Conservation (phyloP, 2,113 vertebrate species). For the Okapia johnstoni region DNA sequence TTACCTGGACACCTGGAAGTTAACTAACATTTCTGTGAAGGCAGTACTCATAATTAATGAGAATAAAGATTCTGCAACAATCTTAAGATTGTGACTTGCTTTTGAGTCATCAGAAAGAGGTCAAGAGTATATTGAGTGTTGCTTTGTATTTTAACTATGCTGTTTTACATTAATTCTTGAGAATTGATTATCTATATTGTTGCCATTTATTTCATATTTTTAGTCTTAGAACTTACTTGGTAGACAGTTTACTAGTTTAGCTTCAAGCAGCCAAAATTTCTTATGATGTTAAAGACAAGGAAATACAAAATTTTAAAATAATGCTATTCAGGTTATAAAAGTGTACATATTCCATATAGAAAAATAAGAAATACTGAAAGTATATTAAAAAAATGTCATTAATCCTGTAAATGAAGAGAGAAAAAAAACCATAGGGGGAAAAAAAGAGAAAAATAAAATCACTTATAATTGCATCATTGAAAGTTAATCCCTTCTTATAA, state of each 20-base stretch:
- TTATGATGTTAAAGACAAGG: neutral
- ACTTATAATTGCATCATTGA: neutral
- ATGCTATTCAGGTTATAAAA: neutral
- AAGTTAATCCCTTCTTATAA: neutral
- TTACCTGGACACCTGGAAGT: neutral
- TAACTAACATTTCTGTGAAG: neutral
- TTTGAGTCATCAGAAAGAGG: neutral
- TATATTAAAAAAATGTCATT: neutral
- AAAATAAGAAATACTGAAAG: neutral
- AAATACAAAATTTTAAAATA: neutral
- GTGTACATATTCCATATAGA: neutral
- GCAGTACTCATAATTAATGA: neutral
- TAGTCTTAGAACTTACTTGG: neutral
- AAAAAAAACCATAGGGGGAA: neutral
- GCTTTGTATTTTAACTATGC: neutral
- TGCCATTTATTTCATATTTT: slow-evolving; percentile 3
- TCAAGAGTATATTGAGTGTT: neutral
- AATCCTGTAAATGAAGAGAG: neutral
- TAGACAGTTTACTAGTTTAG: neutral
- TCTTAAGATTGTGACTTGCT: neutral
- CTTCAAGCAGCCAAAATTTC: neutral
- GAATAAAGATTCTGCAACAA: neutral
- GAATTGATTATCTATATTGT: neutral
- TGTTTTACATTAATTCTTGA: neutral
- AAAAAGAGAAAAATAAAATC: neutral